phyloP scores from a whole-genome alignment of 2,113 vertebrate species.

The Pandion haliaetus region DNA sequence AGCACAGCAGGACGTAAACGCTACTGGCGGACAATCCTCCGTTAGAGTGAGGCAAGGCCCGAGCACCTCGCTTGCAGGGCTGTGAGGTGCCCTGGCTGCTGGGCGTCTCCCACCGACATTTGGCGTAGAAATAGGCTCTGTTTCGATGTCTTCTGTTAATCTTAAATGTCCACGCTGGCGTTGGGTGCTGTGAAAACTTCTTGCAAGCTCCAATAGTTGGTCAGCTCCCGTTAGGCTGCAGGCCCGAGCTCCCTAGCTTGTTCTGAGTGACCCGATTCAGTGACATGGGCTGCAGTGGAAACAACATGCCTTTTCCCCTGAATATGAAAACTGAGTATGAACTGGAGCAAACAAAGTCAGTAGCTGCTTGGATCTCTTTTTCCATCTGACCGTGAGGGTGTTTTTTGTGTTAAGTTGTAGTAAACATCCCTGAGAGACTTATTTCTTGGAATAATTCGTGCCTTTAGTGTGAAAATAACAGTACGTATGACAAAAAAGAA shows the following conservation, averaged over 20 bases:
- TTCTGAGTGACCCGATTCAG: not conserved
- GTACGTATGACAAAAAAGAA: not conserved
- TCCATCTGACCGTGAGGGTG: not conserved
- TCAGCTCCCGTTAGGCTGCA: rapidly evolving
- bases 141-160: not conserved
- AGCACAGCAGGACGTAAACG: rapidly evolving
- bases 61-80: rapidly evolving
- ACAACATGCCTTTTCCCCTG: too few relatives aligned
- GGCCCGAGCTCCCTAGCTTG: not conserved
- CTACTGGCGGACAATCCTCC: rapidly evolving
- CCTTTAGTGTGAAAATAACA: not conserved
- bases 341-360: not conserved
- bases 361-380: not conserved
- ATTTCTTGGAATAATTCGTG: not conserved
- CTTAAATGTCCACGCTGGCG: rapidly evolving
- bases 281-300: not conserved
- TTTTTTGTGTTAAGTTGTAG: not conserved
- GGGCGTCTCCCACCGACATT: rapidly evolving
- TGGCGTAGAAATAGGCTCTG: not conserved
- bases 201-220: not conserved
- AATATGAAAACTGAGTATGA: not conserved
- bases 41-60: too few relatives aligned
- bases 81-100: rapidly evolving
- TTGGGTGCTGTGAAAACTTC: not conserved
- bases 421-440: not conserved